Evolutionary conservation across 37 sponge, comb jelly and placozoan species (phyloP).

Genomic region (Oscarella lobularis): DNA sequence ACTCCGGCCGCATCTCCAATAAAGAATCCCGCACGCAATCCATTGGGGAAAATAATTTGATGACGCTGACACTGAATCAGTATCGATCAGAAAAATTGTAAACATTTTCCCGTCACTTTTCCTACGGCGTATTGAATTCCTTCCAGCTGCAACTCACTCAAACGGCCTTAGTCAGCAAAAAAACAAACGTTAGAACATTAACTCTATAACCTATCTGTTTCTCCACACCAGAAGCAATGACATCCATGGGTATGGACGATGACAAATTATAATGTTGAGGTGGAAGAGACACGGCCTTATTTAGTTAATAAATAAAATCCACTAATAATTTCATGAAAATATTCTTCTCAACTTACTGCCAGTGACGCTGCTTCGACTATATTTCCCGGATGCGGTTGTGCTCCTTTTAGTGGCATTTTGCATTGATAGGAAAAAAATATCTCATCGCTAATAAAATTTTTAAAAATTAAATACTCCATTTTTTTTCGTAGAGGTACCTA

Average conservation of each 20-base stretch:
- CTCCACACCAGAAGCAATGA: not conserved
- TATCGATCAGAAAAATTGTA: not conserved
- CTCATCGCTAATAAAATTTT: not conserved
- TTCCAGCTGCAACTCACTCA: conserved; percentile 39
- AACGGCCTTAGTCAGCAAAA: conserved; percentile 5
- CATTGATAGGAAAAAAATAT: not conserved
- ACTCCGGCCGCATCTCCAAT: conserved; percentile 60
- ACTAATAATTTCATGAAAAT: not conserved
- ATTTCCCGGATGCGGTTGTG: conserved; percentile 31
- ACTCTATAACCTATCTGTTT: not conserved
- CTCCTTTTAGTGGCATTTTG: not conserved
- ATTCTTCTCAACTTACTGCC: conserved; percentile 17
- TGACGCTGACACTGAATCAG: conserved; percentile 33
- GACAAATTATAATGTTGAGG: conserved; percentile 14
- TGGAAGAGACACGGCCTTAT: conserved; percentile 28
- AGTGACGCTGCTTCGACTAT: conserved; percentile 46
- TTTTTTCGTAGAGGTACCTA: too few species aligned
- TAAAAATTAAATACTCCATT: too few species aligned
- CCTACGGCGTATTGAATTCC: conserved; percentile 34
- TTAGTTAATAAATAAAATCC: not conserved
- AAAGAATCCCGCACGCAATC: conserved; percentile 36
- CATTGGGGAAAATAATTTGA: conserved; percentile 26
- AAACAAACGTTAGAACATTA: not conserved
- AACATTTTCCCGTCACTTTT: not conserved
- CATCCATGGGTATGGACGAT: conserved; percentile 8